phyloP scores from a whole-genome alignment of 2,113 vertebrate species.

The Speoplatyrhinus poulsoni region DNA sequence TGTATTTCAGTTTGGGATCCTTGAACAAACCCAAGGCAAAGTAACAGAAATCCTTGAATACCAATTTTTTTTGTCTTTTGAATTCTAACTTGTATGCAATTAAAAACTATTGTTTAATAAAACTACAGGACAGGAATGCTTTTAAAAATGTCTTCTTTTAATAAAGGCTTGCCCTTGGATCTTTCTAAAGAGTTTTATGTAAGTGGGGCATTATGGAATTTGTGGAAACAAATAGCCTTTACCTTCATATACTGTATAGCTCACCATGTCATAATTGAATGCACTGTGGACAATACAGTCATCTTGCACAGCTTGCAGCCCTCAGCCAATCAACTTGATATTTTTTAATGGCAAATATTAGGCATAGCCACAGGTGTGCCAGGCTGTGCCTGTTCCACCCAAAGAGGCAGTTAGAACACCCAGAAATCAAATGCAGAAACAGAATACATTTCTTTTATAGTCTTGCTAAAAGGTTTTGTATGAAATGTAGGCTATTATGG shows the following conservation, averaged over 20 bases:
- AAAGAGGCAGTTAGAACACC: too few species aligned
- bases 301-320: neutral
- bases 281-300: neutral
- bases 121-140: neutral
- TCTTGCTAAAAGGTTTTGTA: too few species aligned
- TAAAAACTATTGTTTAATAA: conserved; percentile 14
- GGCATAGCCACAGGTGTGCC: too few species aligned
- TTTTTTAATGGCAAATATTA: too few species aligned
- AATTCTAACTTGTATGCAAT: conserved; percentile 9
- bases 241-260: neutral
- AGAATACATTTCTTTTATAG: too few species aligned
- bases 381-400: too few species aligned
- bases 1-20: conserved; percentile 60
- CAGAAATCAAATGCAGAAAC: too few species aligned
- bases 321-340: too few species aligned
- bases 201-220: neutral
- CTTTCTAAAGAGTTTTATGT: neutral
- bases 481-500: too few species aligned
- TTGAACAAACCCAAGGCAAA: conserved; percentile 41
- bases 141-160: neutral
- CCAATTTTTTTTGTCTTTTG: conserved; percentile 1
- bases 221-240: neutral
- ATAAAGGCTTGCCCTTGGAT: neutral
- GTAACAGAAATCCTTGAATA: conserved; percentile 23
- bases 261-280: neutral